Evolutionary conservation across 1,140 invertebrate species (phyloP).

Genomic region (Andricus grossulariae): DNA sequence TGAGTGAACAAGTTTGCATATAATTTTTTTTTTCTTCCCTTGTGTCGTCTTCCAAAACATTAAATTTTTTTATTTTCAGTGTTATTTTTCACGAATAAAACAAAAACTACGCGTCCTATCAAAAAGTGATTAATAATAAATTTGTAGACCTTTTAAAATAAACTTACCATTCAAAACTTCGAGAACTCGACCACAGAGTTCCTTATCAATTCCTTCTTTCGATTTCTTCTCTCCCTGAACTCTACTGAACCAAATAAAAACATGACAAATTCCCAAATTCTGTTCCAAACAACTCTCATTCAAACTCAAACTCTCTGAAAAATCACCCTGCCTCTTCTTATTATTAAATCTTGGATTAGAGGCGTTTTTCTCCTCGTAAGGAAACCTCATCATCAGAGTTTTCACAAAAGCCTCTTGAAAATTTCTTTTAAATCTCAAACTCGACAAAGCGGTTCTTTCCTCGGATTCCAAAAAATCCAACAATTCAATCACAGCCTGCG

Average conservation of each 20-base stretch:
- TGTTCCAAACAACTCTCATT: constrained; percentile 56
- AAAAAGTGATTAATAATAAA: no score
- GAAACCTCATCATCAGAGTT: constrained; percentile 77
- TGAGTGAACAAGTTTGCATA: no score
- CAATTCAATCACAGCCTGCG: constrained; percentile 77
- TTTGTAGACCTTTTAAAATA: no score
- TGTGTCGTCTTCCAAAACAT: no score
- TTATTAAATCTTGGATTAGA: constrained; percentile 28
- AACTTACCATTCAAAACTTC: constrained; percentile 55
- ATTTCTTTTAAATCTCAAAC: constrained; percentile 74
- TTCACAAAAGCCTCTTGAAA: constrained; percentile 74
- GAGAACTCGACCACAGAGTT: constrained; percentile 47
- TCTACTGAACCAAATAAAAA: constrained; percentile 68
- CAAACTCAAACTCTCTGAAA: constrained; percentile 31
- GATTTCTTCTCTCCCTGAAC: constrained; percentile 43
- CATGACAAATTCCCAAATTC: constrained; percentile 66
- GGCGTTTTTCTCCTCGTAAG: constrained; percentile 68
- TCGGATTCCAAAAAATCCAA: constrained; percentile 71
- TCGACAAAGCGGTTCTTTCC: constrained; percentile 54
- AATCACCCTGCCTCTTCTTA: constrained; percentile 61
- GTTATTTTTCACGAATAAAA: no score
- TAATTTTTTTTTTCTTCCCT: no score
- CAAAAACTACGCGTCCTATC: no score
- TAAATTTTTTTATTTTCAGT: no score
- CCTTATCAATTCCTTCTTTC: constrained; percentile 60